phyloP scores from a whole-genome alignment of 2,113 vertebrate species.

The Dolichotis patagonum region DNA sequence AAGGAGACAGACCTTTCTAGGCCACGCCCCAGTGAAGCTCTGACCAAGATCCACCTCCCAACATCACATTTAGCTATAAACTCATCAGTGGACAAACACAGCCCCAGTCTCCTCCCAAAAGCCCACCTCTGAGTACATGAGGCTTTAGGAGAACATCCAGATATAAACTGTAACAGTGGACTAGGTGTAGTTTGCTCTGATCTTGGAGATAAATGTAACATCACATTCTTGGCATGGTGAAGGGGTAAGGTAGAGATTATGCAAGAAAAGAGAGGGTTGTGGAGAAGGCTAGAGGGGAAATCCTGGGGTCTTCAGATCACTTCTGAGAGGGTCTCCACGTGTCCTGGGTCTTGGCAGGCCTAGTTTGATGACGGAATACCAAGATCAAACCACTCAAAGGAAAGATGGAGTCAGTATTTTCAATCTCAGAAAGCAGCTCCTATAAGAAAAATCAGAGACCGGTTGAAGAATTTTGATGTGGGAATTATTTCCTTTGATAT shows the following conservation, averaged over 20 bases:
- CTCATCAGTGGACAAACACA: neutral
- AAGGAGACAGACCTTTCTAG: neutral
- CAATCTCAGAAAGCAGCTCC: conserved; percentile 57
- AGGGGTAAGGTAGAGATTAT: neutral
- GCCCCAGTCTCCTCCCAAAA: neutral
- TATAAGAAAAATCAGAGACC: conserved; percentile 51
- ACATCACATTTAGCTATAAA: neutral
- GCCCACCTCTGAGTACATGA: neutral
- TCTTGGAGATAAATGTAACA: neutral
- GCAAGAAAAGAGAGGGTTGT: neutral
- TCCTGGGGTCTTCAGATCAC: neutral
- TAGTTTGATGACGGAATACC: neutral
- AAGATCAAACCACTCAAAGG: neutral
- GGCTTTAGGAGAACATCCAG: neutral
- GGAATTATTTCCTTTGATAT: neutral
- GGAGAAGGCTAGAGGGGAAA: neutral
- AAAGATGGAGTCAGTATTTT: conserved; percentile 54
- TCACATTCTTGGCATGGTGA: neutral
- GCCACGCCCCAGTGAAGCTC: neutral
- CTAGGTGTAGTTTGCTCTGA: neutral
- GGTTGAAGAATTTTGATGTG: conserved; percentile 22
- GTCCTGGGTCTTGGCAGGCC: neutral
- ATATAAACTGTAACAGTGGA: neutral
- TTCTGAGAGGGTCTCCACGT: neutral
- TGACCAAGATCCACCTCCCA: neutral